These are phyloP conservation scores for Oxycera nigricornis DNA, from an alignment of 2,888 invertebrate genomes.

Conservation along the genomic window DNA sequence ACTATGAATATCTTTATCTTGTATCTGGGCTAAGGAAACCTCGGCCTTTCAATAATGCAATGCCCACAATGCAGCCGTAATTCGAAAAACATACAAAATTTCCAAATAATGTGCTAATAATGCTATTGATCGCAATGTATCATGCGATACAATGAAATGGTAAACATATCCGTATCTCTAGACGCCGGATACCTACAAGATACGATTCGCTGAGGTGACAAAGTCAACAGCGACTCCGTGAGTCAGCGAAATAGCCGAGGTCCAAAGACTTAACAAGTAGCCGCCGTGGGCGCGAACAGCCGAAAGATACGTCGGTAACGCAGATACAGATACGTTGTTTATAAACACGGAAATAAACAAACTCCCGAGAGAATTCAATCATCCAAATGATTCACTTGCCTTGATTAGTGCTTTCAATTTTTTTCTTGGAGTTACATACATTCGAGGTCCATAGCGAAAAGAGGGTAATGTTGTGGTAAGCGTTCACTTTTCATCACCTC, in stretches of 20 bases:
- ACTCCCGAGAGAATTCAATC: neutral
- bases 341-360: constrained; percentile 10
- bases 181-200: neutral
- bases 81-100: constrained; percentile 12
- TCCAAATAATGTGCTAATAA: constrained; percentile 24
- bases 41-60: neutral
- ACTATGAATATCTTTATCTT: neutral
- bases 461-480: neutral
- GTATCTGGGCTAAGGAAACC: neutral
- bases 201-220: neutral
- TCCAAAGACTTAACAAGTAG: neutral
- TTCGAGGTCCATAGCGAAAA: too few relatives aligned
- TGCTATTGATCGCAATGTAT: neutral
- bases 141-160: neutral
- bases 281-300: neutral
- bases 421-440: neutral
- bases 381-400: constrained; percentile 1
- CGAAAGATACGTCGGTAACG: neutral
- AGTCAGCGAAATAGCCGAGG: constrained; percentile 5
- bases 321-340: neutral
- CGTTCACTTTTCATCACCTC: constrained; percentile 3
- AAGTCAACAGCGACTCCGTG: neutral
- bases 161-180: constrained; percentile 18
- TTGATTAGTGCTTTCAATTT: constrained; percentile 26
- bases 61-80: neutral